Percentiles rank a stretch among this genome's conserved stretches.
Conservation (phyloP, 2,888 invertebrate genomes). For the Apodemia zela region DNA sequence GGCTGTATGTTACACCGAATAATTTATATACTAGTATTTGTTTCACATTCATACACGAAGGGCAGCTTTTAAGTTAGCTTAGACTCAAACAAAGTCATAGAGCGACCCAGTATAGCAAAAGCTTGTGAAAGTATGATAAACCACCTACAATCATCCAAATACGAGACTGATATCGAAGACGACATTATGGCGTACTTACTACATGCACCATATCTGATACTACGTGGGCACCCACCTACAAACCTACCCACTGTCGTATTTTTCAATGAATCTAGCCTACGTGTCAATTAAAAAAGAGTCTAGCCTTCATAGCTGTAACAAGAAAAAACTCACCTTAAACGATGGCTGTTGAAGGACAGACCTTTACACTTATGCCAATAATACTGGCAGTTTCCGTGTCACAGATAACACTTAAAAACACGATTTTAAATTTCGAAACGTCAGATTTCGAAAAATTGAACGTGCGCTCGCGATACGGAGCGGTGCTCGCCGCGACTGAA, state of each 20-base stretch:
- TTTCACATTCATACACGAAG: too few species aligned
- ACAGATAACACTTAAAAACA: conserved; percentile 51
- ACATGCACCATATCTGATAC: conserved; percentile 62
- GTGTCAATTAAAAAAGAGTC: conserved; percentile 54
- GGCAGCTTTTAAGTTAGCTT: neutral
- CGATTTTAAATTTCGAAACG: conserved; percentile 62
- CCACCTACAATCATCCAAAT: conserved; percentile 41
- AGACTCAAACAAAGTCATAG: neutral
- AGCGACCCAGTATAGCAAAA: conserved; percentile 14
- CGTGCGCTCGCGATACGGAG: conserved; percentile 67
- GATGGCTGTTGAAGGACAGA: conserved; percentile 44
- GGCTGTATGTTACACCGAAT: too few species aligned
- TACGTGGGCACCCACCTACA: conserved; percentile 75
- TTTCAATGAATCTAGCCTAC: conserved; percentile 61
- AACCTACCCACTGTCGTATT: conserved; percentile 63
- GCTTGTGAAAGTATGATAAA: conserved; percentile 38
- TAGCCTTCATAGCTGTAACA: conserved; percentile 36
- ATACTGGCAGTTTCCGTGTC: conserved; percentile 22
- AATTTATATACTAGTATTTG: too few species aligned
- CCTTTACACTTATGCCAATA: conserved; percentile 7
- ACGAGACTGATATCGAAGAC: conserved; percentile 52
- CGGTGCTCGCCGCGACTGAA: conserved; percentile 69
- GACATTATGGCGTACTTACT: conserved; percentile 55
- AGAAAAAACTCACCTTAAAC: conserved; percentile 64
- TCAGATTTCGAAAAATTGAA: conserved; percentile 48